Base-by-base conservation (phyloP, 1,140 invertebrate genomes). In the Leucophenga varia region DNA sequence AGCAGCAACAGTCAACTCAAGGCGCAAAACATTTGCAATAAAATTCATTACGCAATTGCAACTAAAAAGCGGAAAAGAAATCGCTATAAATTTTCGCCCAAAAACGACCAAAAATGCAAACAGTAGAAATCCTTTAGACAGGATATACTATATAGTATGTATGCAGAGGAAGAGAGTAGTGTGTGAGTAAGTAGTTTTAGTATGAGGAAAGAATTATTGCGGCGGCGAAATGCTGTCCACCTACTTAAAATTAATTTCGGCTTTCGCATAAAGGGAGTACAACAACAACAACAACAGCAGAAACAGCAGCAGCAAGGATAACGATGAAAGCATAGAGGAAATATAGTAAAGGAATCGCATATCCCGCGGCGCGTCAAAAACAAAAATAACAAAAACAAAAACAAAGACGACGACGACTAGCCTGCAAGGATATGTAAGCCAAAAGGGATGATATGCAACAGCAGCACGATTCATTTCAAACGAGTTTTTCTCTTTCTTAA, bases 191-290 rank as follows among this genome's bases (percentile, higher is more conserved):
- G n/a, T n/a, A n/a, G n/a, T n/a, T n/a, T n/a, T n/a, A n/a, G n/a
- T n/a, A n/a, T n/a, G n/a, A n/a, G n/a, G n/a, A 59, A 67, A 67
- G 63, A 67, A 67, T 67, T 67, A 67, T 67, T 59, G 63, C 63
- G 50, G 54, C 63, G 48, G 55, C 59, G 56, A 67, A 57, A 65
- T 63, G 59, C 63, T 67, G 63, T 67, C 63, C 63, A 67, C 63
- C 63, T 67, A 67, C 63, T 67, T 67, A 67, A 67, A 67, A 67
- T 67, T 67, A 67, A 67, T 67, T 67, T 67, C 59, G 46, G 43
- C 59, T 49, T 7, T 45, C 22, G 13, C 32, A 18, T 37, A 37
- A 37, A 17, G 35, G 16, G 13, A 7, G 13, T 17, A 19, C 16
- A 37, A 37, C 6, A n/a, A 34, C 31, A 34, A 5, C 35, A 19